phyloP scores from a whole-genome alignment of 1,140 invertebrate genomes.

The Drosophila cardini region DNA sequence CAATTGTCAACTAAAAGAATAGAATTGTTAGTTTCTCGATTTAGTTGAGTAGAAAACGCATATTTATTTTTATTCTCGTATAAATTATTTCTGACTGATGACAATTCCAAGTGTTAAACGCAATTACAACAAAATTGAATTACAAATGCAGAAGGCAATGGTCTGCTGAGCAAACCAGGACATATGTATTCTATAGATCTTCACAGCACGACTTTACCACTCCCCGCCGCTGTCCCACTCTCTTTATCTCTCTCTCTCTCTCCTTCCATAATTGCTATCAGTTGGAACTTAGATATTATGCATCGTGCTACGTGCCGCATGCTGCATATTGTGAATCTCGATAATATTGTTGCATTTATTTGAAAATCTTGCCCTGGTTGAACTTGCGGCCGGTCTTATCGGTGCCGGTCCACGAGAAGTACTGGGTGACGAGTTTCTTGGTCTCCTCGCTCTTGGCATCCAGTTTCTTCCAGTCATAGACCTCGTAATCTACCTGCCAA shows the following conservation, averaged over 20 bases:
- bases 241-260: conserved; percentile 36
- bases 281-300: conserved; percentile 66
- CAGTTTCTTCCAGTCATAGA: conserved; percentile 98
- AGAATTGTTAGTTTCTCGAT: neutral
- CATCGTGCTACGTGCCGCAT: conserved; percentile 35
- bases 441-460: conserved; percentile 93
- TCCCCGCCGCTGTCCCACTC: too few species aligned
- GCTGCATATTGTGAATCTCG: conserved; percentile 61
- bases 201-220: conserved; percentile 48
- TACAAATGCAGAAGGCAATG: conserved; percentile 53
- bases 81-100: conserved; percentile 72
- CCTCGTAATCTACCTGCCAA: conserved; percentile 99
- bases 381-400: conserved; percentile 96
- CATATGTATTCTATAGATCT: conserved; percentile 20
- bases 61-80: conserved; percentile 55
- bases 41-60: conserved; percentile 65
- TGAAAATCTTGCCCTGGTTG: conserved; percentile 99
- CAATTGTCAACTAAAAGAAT: conserved; percentile 26
- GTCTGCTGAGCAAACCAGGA: conserved; percentile 47
- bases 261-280: conserved; percentile 51
- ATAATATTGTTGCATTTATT: conserved; percentile 88
- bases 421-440: conserved; percentile 96
- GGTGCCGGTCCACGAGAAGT: conserved; percentile 95
- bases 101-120: conserved; percentile 30
- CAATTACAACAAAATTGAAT: conserved; percentile 62